phyloP scores from a whole-genome alignment of 1,140 invertebrate genomes.

The Heterodera carotae region DNA sequence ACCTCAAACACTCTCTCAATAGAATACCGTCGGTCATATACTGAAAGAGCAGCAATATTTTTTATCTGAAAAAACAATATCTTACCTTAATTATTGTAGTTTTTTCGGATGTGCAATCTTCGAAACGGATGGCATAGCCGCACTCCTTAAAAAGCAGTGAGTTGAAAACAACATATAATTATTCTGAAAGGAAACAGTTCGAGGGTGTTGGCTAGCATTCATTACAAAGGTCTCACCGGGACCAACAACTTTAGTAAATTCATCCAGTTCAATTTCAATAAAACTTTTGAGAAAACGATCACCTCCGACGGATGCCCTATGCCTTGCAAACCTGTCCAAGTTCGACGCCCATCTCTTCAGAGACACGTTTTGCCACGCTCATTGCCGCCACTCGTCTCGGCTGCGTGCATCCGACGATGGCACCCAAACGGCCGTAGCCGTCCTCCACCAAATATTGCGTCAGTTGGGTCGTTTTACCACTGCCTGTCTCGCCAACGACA shows the following conservation, averaged over 20 bases:
- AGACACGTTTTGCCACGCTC: slow-evolving; percentile 97
- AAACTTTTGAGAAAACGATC: too few relatives aligned
- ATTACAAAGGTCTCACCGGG: too few relatives aligned
- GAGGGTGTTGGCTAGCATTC: too few relatives aligned
- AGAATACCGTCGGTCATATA: slow-evolving; percentile 62
- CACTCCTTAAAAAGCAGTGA: slow-evolving; percentile 68
- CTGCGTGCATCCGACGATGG: slow-evolving; percentile 87
- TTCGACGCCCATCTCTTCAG: slow-evolving; percentile 91
- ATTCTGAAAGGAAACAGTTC: too few relatives aligned
- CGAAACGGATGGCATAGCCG: slow-evolving; percentile 98
- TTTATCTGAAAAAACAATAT: slow-evolving; percentile 21
- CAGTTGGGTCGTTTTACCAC: slow-evolving; percentile 97
- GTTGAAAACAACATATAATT: too few relatives aligned
- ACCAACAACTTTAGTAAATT: too few relatives aligned
- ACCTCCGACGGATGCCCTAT: background rate
- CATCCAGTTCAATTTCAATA: too few relatives aligned
- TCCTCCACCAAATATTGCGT: slow-evolving; percentile 98
- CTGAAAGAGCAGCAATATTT: slow-evolving; percentile 45
- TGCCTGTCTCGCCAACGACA: slow-evolving; percentile 86
- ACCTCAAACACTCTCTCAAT: slow-evolving; percentile 48
- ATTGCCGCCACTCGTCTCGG: slow-evolving; percentile 91
- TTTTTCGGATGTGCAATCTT: slow-evolving; percentile 86
- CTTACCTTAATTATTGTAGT: slow-evolving; percentile 68
- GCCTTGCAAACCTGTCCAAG: slow-evolving; percentile 69
- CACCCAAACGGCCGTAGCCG: slow-evolving; percentile 84